A percentile compares a stretch with the other conserved stretches of the same genome.
Conservation (phyloP, 1,140 invertebrate genomes). For the Drosophila fuyamai region DNA sequence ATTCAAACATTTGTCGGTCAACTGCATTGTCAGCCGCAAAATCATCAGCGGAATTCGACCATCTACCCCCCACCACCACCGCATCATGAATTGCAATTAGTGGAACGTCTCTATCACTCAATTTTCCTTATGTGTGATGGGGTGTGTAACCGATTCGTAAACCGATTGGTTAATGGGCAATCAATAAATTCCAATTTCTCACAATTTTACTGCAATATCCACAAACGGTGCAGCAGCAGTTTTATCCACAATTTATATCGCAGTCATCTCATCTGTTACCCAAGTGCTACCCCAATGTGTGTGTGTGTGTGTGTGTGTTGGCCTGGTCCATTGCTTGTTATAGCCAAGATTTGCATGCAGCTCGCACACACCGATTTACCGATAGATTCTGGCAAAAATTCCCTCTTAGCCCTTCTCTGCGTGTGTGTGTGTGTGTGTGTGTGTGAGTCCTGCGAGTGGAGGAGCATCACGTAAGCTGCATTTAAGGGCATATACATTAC, state of each 20-base stretch:
- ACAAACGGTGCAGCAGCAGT: constrained; percentile 72
- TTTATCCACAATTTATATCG: constrained; percentile 82
- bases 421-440: not conserved
- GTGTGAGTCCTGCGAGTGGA: constrained; percentile 12
- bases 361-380: constrained; percentile 52
- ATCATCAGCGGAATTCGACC: constrained; percentile 4
- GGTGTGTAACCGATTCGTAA: constrained; percentile 19
- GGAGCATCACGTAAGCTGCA: constrained; percentile 75
- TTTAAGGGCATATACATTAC: constrained; percentile 81
- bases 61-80: not conserved
- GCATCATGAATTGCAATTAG: constrained; percentile 41
- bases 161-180: constrained; percentile 81
- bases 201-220: constrained; percentile 82
- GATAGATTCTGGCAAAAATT: constrained; percentile 71
- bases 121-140: constrained; percentile 22
- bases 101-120: constrained; percentile 26
- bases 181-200: constrained; percentile 84
- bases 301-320: constrained; percentile 26
- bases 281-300: constrained; percentile 36
- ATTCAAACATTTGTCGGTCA: constrained; percentile 61
- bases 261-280: constrained; percentile 79
- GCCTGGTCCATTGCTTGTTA: constrained; percentile 66
- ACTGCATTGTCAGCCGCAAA: constrained; percentile 39
- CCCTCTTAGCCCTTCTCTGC: constrained; percentile 13
- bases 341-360: constrained; percentile 79